Evolutionary conservation across 2,888 invertebrate genomes (phyloP).

Genomic region (Drosophila multiciliata): DNA sequence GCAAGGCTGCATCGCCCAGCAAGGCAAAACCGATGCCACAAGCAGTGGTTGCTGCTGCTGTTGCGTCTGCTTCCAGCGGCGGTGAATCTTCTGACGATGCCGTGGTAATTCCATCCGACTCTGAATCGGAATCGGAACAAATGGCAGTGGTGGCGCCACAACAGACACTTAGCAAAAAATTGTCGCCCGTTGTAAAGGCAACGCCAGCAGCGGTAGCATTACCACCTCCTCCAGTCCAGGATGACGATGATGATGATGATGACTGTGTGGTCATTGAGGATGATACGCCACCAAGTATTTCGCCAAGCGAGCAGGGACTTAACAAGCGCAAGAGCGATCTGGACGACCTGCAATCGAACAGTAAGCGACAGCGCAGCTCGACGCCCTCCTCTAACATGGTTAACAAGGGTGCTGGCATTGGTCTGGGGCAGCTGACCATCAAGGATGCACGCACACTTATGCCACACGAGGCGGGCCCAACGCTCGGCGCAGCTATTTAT

Average conservation of each 20-base stretch:
- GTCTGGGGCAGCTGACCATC: conserved; percentile 81
- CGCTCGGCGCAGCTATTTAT: conserved; percentile 54
- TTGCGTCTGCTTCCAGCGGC: conserved; percentile 42
- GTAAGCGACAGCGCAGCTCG: conserved; percentile 77
- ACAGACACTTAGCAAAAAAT: conserved; percentile 38
- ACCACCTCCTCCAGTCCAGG: conserved; percentile 24
- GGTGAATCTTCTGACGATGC: conserved; percentile 82
- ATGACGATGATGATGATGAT: conserved; percentile 85
- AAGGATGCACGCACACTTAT: conserved; percentile 84
- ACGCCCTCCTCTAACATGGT: conserved; percentile 51
- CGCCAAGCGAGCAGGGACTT: conserved; percentile 57
- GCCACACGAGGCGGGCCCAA: conserved; percentile 65
- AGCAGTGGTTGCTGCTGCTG: background rate
- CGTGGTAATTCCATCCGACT: conserved; percentile 83
- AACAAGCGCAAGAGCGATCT: conserved; percentile 85
- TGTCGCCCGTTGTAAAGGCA: conserved; percentile 16
- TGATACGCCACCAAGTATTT: conserved; percentile 84
- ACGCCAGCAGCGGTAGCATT: conserved; percentile 28
- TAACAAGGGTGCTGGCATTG: conserved; percentile 31
- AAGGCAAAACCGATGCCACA: conserved; percentile 27
- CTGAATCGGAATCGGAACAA: conserved; percentile 69
- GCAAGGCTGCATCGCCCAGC: conserved; percentile 14
- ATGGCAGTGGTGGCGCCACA: conserved; percentile 20
- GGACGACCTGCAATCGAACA: conserved; percentile 85
- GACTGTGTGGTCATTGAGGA: conserved; percentile 86